A percentile compares a stretch with the other conserved stretches of the same genome.
Conservation (phyloP, 1,140 invertebrate species). For the Trissolcus basalis region DNA sequence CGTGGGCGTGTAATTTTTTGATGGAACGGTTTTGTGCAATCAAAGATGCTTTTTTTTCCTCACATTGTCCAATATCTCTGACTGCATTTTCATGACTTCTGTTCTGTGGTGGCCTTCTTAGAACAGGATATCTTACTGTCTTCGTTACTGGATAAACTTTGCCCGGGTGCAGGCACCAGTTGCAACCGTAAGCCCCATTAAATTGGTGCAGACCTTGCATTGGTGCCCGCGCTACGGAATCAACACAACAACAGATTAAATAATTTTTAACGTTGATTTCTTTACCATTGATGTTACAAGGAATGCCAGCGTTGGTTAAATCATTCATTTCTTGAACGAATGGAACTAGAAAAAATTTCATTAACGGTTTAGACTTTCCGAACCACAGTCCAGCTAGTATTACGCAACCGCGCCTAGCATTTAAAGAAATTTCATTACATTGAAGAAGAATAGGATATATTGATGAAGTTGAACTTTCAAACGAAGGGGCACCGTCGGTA, state of each 20-base stretch:
- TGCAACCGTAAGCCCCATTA: too few relatives aligned
- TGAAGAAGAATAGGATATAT: neutral
- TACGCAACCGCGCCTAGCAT: neutral
- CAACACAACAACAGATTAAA: conserved; percentile 4
- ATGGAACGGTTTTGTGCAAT: neutral
- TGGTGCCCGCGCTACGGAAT: neutral
- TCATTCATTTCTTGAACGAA: neutral
- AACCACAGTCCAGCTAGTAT: neutral
- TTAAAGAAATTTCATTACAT: neutral
- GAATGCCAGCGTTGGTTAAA: neutral
- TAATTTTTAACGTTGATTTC: neutral
- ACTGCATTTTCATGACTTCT: conserved; percentile 5
- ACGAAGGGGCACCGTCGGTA: neutral
- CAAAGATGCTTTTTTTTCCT: neutral
- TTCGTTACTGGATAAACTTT: neutral
- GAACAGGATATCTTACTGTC: neutral
- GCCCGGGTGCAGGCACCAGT: too few relatives aligned
- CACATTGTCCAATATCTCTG: conserved; percentile 16
- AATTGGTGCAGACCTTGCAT: too few relatives aligned
- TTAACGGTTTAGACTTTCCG: neutral
- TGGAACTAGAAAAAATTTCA: neutral
- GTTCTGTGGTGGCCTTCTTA: neutral
- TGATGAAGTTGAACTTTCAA: neutral
- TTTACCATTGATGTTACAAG: neutral
- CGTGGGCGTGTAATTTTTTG: conserved; percentile 15